phyloP scores from a whole-genome alignment of 2,888 invertebrate species.

The Tryphoninae sp. region DNA sequence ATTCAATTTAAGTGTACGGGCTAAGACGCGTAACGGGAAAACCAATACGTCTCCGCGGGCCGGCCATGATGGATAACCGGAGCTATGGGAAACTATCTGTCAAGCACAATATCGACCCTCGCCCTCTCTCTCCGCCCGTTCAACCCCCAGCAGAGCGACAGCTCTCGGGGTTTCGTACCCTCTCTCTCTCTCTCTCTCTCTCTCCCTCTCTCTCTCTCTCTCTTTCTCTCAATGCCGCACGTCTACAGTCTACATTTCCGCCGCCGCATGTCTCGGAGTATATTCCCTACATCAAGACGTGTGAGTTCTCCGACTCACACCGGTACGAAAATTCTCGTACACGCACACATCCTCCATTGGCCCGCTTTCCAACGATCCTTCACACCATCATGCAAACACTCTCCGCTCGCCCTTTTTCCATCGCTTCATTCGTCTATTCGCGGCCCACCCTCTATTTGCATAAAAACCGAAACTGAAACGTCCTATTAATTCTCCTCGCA shows the following conservation, averaged over 20 bases:
- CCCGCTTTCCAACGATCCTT: conserved; percentile 61
- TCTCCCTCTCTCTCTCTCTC: conserved; percentile 19
- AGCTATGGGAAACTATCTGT: conserved; percentile 81
- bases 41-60: conserved; percentile 79
- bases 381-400: conserved; percentile 60
- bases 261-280: conserved; percentile 51
- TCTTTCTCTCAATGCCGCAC: conserved; percentile 21
- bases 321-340: not conserved
- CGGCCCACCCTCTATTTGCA: conserved; percentile 58
- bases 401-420: conserved; percentile 31
- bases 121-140: conserved; percentile 73
- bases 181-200: conserved; percentile 29
- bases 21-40: conserved; percentile 78
- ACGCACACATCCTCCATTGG: conserved; percentile 12
- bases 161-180: conserved; percentile 66
- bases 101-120: conserved; percentile 82
- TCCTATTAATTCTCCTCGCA: conserved; percentile 57
- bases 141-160: conserved; percentile 73
- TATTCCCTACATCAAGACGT: conserved; percentile 58
- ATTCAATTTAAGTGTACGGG: conserved; percentile 76
- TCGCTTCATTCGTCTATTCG: conserved; percentile 53
- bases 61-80: conserved; percentile 81
- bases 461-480: conserved; percentile 58
- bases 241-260: conserved; percentile 42
- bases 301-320: conserved; percentile 48